Conservation (phyloP, 1,140 invertebrate genomes). For the Thalassaphorura encarpata region DNA sequence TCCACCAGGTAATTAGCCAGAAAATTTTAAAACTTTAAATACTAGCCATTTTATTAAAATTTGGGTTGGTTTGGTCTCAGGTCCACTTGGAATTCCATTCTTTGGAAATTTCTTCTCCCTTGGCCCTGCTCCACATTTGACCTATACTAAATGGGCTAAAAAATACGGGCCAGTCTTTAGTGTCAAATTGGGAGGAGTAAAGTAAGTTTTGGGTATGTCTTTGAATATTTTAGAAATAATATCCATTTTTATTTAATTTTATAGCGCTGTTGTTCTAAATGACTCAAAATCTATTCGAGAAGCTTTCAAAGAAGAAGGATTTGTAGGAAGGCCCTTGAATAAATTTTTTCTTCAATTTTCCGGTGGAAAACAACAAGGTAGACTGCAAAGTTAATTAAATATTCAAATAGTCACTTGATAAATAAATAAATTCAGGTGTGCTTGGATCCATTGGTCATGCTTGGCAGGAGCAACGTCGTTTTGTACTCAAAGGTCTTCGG, state of each 20-base stretch:
- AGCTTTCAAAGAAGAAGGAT: neutral
- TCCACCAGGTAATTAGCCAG: too few relatives aligned
- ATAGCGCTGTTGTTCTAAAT: slow-evolving; percentile 10
- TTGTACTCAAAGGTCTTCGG: slow-evolving; percentile 34
- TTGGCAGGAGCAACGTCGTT: slow-evolving; percentile 33
- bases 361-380: too few relatives aligned
- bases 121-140: slow-evolving; percentile 5
- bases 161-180: slow-evolving; percentile 17
- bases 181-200: slow-evolving; percentile 8
- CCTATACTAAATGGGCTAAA: slow-evolving; percentile 5
- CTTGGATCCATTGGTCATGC: neutral
- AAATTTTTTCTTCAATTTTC: neutral
- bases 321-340: neutral
- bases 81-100: slow-evolving; percentile 10
- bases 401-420: neutral
- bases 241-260: too few relatives aligned
- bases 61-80: neutral
- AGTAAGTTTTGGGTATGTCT: too few relatives aligned
- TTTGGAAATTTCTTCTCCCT: slow-evolving; percentile 13
- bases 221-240: too few relatives aligned
- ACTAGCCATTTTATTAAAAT: too few relatives aligned
- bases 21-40: too few relatives aligned
- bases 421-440: slow-evolving; percentile 1
- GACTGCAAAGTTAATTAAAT: too few relatives aligned
- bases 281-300: slow-evolving; percentile 12